These are phyloP conservation scores for Chymomyza amoena DNA, from an alignment of 2,888 invertebrate genomes.

Conservation along the genomic window DNA sequence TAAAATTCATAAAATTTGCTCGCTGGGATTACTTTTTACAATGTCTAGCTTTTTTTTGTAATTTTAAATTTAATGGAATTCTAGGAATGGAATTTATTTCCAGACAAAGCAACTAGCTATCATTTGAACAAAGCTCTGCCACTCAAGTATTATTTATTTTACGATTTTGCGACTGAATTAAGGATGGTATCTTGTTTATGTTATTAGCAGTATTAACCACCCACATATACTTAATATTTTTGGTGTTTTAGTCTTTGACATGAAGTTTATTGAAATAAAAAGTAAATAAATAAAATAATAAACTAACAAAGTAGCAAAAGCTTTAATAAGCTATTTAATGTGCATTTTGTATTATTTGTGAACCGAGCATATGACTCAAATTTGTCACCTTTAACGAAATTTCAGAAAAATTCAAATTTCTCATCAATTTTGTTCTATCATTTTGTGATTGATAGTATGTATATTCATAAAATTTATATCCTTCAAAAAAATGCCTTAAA, in stretches of 20 bases:
- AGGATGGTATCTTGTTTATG: background rate
- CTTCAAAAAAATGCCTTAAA: no score
- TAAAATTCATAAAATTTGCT: background rate
- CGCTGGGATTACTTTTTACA: background rate
- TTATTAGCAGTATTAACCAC: background rate
- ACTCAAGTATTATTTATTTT: background rate
- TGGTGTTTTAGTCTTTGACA: background rate
- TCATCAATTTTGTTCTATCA: no score
- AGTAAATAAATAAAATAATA: background rate
- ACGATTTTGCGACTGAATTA: background rate
- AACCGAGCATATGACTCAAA: no score
- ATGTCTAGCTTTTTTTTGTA: background rate
- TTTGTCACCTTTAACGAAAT: no score
- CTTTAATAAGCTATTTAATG: background rate
- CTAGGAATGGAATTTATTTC: background rate
- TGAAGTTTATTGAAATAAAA: background rate
- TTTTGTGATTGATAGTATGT: no score
- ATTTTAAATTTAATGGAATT: background rate
- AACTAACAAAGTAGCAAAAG: background rate
- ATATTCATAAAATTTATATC: no score
- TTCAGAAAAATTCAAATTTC: no score
- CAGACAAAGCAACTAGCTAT: background rate
- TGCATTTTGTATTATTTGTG: no score
- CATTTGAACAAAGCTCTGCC: background rate
- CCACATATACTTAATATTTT: background rate